Percentiles rank a stretch among this genome's conserved stretches.
Conservation (phyloP, 2,888 invertebrate species). For the Unio delphinus region DNA sequence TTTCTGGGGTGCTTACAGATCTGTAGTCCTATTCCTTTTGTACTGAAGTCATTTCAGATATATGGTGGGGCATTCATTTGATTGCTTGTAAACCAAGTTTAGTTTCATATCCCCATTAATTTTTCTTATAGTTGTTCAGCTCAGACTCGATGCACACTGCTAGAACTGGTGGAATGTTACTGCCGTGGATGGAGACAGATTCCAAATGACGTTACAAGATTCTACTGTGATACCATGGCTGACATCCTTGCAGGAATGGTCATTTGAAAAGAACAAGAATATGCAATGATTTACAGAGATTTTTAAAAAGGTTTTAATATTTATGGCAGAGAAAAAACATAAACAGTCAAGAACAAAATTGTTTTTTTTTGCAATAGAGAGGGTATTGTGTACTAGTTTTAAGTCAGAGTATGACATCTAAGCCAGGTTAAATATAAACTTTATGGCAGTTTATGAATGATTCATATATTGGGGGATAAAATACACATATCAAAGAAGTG, state of each 20-base stretch:
- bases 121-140: slow-evolving; percentile 42
- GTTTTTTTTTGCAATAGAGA: too few relatives aligned
- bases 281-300: background rate
- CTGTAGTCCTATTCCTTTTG: too few relatives aligned
- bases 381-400: too few relatives aligned
- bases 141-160: slow-evolving; percentile 45
- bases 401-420: too few relatives aligned
- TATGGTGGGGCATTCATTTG: too few relatives aligned
- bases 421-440: too few relatives aligned
- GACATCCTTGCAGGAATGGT: slow-evolving; percentile 52
- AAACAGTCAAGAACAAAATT: too few relatives aligned
- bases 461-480: too few relatives aligned
- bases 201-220: slow-evolving; percentile 55
- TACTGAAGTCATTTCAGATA: too few relatives aligned
- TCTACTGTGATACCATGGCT: slow-evolving; percentile 57
- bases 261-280: slow-evolving; percentile 7
- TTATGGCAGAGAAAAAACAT: background rate
- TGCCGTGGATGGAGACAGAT: slow-evolving; percentile 51
- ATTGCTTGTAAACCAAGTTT: background rate
- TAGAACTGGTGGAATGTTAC: slow-evolving; percentile 55
- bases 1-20: too few relatives aligned
- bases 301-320: background rate
- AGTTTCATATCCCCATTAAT: background rate
- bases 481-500: too few relatives aligned
- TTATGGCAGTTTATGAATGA: too few relatives aligned